phyloP scores from a whole-genome alignment of 2,113 vertebrate genomes.

The Plecotus auritus region DNA sequence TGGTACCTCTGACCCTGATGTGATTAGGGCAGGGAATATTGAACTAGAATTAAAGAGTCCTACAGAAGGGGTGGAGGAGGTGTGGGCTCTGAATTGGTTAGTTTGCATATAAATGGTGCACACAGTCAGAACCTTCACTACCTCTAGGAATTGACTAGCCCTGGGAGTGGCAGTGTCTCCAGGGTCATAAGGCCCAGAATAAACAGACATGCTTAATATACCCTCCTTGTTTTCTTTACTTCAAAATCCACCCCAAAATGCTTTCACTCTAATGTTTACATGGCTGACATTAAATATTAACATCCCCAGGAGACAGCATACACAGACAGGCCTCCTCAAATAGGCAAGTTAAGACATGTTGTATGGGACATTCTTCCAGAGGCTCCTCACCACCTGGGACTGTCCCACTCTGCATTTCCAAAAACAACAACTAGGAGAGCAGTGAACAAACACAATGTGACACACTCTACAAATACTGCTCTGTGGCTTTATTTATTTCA shows the following conservation, averaged over 20 bases:
- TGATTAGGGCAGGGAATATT: neutral
- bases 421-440: neutral
- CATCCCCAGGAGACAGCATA: neutral
- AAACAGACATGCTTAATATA: neutral
- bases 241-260: neutral
- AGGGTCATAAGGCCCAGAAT: neutral
- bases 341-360: neutral
- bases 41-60: neutral
- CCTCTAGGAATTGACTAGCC: neutral
- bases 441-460: neutral
- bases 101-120: neutral
- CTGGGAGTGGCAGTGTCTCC: neutral
- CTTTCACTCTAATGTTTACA: neutral
- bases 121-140: too few species aligned
- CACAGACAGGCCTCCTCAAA: neutral
- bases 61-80: neutral
- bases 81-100: neutral
- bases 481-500: neutral
- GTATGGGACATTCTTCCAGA: neutral
- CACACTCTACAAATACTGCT: neutral
- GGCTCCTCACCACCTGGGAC: neutral
- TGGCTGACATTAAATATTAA: neutral
- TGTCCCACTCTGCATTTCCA: neutral
- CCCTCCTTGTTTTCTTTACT: neutral
- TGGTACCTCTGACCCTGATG: too few species aligned